These are phyloP conservation scores for Odontamblyopus rebecca DNA, from an alignment of 2,797 vertebrate genomes.

Conservation along the genomic window DNA sequence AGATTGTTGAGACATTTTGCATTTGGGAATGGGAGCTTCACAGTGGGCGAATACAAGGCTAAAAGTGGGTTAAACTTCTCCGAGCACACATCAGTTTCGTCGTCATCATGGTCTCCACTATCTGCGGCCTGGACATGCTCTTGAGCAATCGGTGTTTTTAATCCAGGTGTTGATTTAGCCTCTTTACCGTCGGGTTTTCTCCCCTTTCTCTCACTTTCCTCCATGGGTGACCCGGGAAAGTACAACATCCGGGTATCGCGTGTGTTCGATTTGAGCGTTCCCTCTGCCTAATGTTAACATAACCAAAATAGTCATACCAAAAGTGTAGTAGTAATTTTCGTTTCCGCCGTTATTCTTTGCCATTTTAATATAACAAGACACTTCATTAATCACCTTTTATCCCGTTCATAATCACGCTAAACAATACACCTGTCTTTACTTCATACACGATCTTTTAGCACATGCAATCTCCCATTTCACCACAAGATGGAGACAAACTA, in stretches of 20 bases:
- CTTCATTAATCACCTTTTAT: background rate
- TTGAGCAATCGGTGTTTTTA: slow-evolving; percentile 18
- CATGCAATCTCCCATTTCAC: background rate
- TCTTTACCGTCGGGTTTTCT: background rate
- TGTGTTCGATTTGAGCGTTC: background rate
- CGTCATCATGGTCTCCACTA: slow-evolving; percentile 45
- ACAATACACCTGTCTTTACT: too few species aligned
- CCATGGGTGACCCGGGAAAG: slow-evolving; percentile 79
- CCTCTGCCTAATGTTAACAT: slow-evolving; percentile 6
- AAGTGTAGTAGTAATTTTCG: background rate
- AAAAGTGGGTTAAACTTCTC: slow-evolving; percentile 87
- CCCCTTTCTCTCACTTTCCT: slow-evolving; percentile 71
- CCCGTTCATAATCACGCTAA: background rate
- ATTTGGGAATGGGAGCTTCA: slow-evolving; percentile 84
- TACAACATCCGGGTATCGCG: slow-evolving; percentile 35
- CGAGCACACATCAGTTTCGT: slow-evolving; percentile 84
- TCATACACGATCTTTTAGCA: slow-evolving; percentile 25
- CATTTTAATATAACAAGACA: background rate
- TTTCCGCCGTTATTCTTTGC: accelerated
- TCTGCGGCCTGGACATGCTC: slow-evolving; percentile 29
- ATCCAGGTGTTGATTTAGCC: background rate
- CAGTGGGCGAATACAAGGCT: slow-evolving; percentile 83
- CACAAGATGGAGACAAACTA: slow-evolving; percentile 30
- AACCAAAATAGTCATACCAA: background rate
- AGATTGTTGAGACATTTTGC: slow-evolving; percentile 92